Conservation (phyloP, 2,797 vertebrate genomes). For the Premnoplex brunnescens region DNA sequence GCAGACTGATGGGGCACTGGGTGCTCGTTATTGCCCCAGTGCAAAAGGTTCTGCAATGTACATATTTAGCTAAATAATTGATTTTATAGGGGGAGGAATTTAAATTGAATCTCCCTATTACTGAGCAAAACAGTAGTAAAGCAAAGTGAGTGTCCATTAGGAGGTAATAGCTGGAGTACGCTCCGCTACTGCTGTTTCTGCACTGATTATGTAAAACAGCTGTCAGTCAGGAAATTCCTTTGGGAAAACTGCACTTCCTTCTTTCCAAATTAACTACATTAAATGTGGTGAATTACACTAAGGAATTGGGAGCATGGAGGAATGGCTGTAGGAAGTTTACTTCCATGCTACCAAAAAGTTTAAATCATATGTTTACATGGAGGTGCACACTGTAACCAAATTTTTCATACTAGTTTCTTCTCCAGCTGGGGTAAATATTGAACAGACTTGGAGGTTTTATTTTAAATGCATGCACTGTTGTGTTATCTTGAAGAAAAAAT, state of each 20-base stretch:
- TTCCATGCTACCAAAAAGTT: background rate
- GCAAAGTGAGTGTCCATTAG: slow-evolving; percentile 16
- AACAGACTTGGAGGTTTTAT: background rate
- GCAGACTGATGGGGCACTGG: background rate
- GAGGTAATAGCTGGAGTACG: background rate
- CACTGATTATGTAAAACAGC: slow-evolving; percentile 25
- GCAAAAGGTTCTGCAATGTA: background rate
- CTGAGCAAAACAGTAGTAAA: background rate
- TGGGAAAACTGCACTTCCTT: slow-evolving; percentile 24
- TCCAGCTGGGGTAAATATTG: background rate
- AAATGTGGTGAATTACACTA: slow-evolving; percentile 12
- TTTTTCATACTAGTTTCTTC: background rate
- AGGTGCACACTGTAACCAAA: background rate
- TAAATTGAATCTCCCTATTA: background rate
- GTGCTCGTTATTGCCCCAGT: background rate
- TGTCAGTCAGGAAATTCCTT: slow-evolving; percentile 33
- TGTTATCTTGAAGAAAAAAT: background rate
- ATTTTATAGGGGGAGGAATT: background rate
- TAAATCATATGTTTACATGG: background rate
- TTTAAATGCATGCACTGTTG: background rate
- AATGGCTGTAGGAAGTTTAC: background rate
- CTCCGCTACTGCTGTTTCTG: background rate
- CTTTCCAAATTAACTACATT: slow-evolving; percentile 42
- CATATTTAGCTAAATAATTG: background rate
- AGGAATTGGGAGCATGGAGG: background rate